Evolutionary conservation across 92 coral and sea anemone species (phyloP).

Genomic region (Siderastrea siderea): DNA sequence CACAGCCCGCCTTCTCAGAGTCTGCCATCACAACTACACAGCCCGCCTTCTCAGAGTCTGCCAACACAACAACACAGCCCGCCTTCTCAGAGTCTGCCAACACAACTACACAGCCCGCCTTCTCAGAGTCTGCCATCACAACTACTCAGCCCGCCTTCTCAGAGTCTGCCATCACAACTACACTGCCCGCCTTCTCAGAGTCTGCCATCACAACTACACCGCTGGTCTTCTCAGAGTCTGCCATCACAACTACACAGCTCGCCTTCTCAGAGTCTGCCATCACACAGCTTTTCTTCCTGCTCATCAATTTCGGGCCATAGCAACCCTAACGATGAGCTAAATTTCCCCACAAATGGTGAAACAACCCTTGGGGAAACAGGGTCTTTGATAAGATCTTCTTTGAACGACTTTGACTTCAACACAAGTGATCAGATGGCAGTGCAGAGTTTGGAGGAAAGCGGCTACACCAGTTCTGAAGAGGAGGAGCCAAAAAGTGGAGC

Average conservation of each 20-base stretch:
- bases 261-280: neutral
- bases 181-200: neutral
- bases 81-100: neutral
- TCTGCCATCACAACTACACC: neutral
- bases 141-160: neutral
- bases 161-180: neutral
- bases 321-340: neutral
- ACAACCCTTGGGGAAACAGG: slow-evolving; percentile 8
- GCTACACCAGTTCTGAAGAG: neutral
- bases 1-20: neutral
- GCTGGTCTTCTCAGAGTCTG: no score
- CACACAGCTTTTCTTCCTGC: neutral
- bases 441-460: neutral
- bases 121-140: neutral
- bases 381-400: neutral
- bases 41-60: neutral
- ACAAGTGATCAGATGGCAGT: neutral
- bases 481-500: neutral
- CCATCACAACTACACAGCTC: neutral
- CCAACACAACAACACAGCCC: neutral
- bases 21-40: neutral
- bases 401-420: neutral
- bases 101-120: neutral
- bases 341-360: neutral
- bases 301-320: neutral